Base-by-base conservation (phyloP, 1,140 invertebrate genomes). In the Conus ventricosus region DNA sequence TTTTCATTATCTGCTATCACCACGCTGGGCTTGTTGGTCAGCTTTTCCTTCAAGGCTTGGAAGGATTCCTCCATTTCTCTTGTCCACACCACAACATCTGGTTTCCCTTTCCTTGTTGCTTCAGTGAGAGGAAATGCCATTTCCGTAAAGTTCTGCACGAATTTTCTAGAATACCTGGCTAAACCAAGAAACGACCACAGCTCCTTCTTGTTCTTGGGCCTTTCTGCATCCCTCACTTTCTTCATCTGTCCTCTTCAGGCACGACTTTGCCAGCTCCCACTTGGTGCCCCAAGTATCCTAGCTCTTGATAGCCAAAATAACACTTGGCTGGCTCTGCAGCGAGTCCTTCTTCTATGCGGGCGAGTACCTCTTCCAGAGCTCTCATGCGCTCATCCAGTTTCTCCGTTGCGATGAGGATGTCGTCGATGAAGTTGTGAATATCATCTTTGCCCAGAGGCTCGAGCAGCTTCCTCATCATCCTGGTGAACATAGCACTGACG, bases 1-100 rank as follows among this genome's bases (percentile, higher is more conserved):
- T 90, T 94, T 93, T 11, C 94, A 80, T 87, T 92, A 94, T 75
- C 90, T 71, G 90, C 91, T 91, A 87, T 92, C 91, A 60, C 93
- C 51, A 84, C 89, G 53, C 93, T 92, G 5, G 25, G 84, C 60
- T 23, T 39, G 11, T 60, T 85, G 17, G 84, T 84, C 0, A 84
- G 54, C 15, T 23, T 20, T 6, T 1, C 51, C 53, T 89, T 90
- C 13, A 90, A 67, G 10, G 81, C 55, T 23, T 71, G 20, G 63
- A 91, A 91, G n/a, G 90, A 85, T 15, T 60, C 1, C 17, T n/a
- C n/a, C n/a, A n/a, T n/a, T n/a, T n/a, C n/a, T n/a, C n/a, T n/a
- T n/a, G n/a, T n/a, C n/a, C n/a, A n/a, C n/a, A n/a, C n/a, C n/a
- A n/a, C n/a, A n/a, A n/a, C n/a, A n/a, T n/a, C n/a, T n/a, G n/a